Evolutionary conservation across 2,797 vertebrate genomes (phyloP).

Genomic region (Enteromius afrohamiltoni): DNA sequence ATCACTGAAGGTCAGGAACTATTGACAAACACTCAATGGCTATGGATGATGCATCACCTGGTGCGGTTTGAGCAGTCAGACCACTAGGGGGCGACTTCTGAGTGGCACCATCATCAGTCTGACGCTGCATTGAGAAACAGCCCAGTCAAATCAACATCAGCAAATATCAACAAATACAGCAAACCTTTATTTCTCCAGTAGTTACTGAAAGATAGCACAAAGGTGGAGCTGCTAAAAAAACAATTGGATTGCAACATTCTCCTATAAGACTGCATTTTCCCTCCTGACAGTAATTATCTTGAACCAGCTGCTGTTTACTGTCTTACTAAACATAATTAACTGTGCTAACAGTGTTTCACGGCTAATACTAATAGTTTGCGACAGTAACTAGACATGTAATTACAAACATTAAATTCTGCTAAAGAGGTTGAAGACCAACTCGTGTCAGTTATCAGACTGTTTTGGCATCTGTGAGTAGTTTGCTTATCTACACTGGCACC

Average conservation of each 20-base stretch:
- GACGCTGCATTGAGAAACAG: conserved; percentile 75
- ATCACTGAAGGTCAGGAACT: conserved; percentile 54
- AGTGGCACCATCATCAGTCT: conserved; percentile 70
- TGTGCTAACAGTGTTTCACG: conserved; percentile 30
- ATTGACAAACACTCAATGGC: conserved; percentile 36
- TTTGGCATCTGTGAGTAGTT: conserved; percentile 15
- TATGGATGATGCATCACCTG: conserved; percentile 73
- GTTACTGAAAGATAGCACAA: not conserved
- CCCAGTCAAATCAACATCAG: conserved; percentile 60
- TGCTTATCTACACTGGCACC: conserved; percentile 14
- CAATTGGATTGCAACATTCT: not conserved
- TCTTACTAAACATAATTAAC: conserved; percentile 44
- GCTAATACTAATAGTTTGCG: conserved; percentile 43
- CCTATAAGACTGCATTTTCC: not conserved
- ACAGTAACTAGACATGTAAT: conserved; percentile 40
- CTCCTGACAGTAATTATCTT: conserved; percentile 29
- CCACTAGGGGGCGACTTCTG: conserved; percentile 81
- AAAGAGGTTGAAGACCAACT: conserved; percentile 25
- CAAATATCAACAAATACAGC: conserved; percentile 53
- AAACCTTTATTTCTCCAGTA: not conserved
- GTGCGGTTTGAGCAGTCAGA: conserved; percentile 74
- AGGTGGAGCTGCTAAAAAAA: not conserved
- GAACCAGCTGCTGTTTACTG: conserved; percentile 45
- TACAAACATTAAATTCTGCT: conserved; percentile 44
- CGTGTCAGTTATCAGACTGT: conserved; percentile 30